Evolutionary conservation across 2,888 invertebrate genomes (phyloP).

Genomic region (Thelaira solivaga): DNA sequence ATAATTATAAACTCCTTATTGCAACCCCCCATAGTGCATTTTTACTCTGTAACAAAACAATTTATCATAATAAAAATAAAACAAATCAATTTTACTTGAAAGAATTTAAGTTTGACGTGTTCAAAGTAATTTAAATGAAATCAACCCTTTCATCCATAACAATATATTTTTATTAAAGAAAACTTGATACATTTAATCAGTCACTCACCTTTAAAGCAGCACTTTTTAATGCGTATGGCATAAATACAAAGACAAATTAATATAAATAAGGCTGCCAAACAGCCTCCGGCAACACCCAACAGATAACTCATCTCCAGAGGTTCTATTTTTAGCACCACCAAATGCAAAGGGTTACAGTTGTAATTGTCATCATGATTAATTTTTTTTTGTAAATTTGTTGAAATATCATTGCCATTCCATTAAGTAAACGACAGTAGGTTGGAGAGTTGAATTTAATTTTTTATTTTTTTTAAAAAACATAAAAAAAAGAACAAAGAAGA

Average conservation of each 20-base stretch:
- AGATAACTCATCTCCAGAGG: constrained; percentile 81
- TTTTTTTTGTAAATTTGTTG: too few species aligned
- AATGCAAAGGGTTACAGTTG: neutral
- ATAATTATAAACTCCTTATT: too few species aligned
- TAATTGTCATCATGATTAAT: neutral
- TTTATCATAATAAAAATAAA: too few species aligned
- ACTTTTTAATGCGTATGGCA: constrained; percentile 80
- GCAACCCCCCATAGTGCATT: too few species aligned
- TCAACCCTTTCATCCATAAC: neutral
- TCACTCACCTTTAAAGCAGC: constrained; percentile 81
- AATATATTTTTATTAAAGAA: neutral
- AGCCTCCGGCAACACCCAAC: constrained; percentile 80
- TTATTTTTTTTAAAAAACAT: too few species aligned
- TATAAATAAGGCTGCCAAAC: constrained; percentile 79
- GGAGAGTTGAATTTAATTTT: too few species aligned
- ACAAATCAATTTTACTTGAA: too few species aligned
- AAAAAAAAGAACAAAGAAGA: neutral
- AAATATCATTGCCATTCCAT: too few species aligned
- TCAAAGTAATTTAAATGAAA: too few species aligned
- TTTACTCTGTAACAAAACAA: too few species aligned
- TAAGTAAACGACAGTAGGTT: too few species aligned
- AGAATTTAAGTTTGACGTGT: too few species aligned
- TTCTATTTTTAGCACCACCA: constrained; percentile 75
- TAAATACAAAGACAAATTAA: constrained; percentile 80
- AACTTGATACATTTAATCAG: neutral